phyloP scores from a whole-genome alignment of 2,888 invertebrate genomes.

The Nephrotoma flavescens region DNA sequence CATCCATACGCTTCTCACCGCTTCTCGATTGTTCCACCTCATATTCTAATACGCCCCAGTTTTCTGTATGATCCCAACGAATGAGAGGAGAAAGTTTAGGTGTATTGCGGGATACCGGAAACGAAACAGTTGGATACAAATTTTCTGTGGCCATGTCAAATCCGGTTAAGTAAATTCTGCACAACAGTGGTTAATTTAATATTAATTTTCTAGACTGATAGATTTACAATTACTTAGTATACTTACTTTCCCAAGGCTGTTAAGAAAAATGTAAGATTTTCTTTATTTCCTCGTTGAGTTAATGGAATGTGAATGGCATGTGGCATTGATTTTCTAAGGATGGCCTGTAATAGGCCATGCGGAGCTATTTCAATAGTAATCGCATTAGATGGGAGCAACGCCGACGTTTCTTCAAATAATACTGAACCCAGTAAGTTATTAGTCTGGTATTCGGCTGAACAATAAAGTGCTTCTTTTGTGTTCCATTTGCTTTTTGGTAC shows the following conservation, averaged over 20 bases:
- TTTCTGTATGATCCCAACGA: constrained; percentile 75
- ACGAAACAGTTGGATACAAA: constrained; percentile 59
- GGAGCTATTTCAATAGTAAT: constrained; percentile 55
- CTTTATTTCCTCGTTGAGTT: constrained; percentile 40
- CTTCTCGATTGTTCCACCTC: constrained; percentile 49
- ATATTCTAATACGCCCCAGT: constrained; percentile 59
- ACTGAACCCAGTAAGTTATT: constrained; percentile 57
- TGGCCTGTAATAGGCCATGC: constrained; percentile 50
- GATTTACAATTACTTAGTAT: background rate
- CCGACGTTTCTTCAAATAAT: constrained; percentile 45
- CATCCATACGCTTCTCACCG: constrained; percentile 41
- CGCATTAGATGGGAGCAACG: constrained; percentile 44
- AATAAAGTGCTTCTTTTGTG: constrained; percentile 40
- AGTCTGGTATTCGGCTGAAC: constrained; percentile 76
- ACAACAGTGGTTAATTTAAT: constrained; percentile 12
- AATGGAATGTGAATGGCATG: constrained; percentile 41
- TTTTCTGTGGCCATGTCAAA: constrained; percentile 56
- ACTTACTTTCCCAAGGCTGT: constrained; percentile 35
- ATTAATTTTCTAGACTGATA: too few species aligned
- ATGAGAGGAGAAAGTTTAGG: constrained; percentile 70
- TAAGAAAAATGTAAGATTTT: constrained; percentile 30
- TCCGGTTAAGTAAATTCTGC: constrained; percentile 62
- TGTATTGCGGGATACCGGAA: constrained; percentile 77
- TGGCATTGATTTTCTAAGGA: constrained; percentile 43
- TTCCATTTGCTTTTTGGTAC: constrained; percentile 59